Evolutionary conservation across 2,888 invertebrate genomes (phyloP).

Genomic region (Mimas tiliae): DNA sequence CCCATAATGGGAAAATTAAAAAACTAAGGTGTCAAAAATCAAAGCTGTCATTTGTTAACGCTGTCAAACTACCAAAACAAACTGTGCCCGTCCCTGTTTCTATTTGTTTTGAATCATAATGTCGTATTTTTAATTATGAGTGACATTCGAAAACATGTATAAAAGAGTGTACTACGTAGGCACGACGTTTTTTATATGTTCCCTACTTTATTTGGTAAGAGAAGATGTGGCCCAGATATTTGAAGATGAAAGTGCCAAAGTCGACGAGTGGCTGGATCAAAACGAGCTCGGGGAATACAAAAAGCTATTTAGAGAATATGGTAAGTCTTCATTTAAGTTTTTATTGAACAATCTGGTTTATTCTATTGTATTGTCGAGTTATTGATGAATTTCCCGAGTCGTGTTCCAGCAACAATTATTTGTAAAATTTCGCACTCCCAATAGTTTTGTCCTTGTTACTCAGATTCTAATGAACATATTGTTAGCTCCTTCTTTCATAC

Average conservation of each 20-base stretch:
- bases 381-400: conserved; percentile 26
- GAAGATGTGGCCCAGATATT: conserved; percentile 70
- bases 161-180: conserved; percentile 65
- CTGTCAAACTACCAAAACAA: conserved; percentile 36
- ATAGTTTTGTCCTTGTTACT: background rate
- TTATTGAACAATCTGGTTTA: conserved; percentile 24
- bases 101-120: conserved; percentile 39
- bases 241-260: conserved; percentile 85
- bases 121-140: conserved; percentile 57
- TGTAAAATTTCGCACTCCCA: conserved; percentile 4
- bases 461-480: background rate
- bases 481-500: background rate
- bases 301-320: conserved; percentile 88
- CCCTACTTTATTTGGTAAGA: conserved; percentile 65
- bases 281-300: conserved; percentile 89
- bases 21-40: background rate
- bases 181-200: conserved; percentile 64
- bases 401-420: conserved; percentile 36
- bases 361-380: conserved; percentile 7
- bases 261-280: conserved; percentile 90
- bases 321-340: conserved; percentile 76
- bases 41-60: background rate
- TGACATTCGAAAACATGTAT: conserved; percentile 63
- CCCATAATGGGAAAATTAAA: background rate
- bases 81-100: conserved; percentile 43